Evolutionary conservation across 92 coral and sea anemone species (phyloP), one percentile per base, ranked within the genome.

Genomic region (Epizoanthus ramosus): DNA sequence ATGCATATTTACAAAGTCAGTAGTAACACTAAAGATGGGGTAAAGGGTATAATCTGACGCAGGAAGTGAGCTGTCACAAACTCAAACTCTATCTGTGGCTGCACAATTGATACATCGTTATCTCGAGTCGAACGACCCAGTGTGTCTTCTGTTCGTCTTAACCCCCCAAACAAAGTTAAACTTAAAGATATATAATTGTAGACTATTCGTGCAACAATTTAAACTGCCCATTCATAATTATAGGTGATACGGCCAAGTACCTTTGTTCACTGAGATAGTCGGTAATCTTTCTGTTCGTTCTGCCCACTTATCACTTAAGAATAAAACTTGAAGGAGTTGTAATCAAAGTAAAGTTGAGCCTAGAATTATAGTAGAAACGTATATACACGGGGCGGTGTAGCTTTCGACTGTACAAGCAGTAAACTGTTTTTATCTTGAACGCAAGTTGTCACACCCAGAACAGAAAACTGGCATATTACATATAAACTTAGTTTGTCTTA

Each of bases 401-500:
- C 43, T 3, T 37, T 37, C 43, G 43, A 37, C 43, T 37, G 43
- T 37, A 37, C 6, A 37, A 50, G 54, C 54, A 9, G 14, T 50
- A 9, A 50, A 50, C 54, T 10, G 14, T 50, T 10, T 50, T 33
- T 25, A 19, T 59, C 68, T 60, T 41, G 53, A 37, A 59, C 24
- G 21, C 17, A 13, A 23, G 58, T 41, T 3, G 70, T 60, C 71
- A 61, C 82, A 69, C 82, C 71, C 82, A 14, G 43, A 77, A 60
- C 14, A 22, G 45, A 61, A 41, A 43, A 75, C 5, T 77, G 43
- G 50, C 37, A 76, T 39, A 58, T 53, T 22, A 50, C 21, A 60
- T 35, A 41, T 35, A 77, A 41, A 61, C 31, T 41, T 18, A 18
- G 57, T 77, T 77, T 60, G 19, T 39, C n/a, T n/a, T n/a, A n/a